phyloP scores from a whole-genome alignment of 2,888 invertebrate species.

The Laspeyria flexula region DNA sequence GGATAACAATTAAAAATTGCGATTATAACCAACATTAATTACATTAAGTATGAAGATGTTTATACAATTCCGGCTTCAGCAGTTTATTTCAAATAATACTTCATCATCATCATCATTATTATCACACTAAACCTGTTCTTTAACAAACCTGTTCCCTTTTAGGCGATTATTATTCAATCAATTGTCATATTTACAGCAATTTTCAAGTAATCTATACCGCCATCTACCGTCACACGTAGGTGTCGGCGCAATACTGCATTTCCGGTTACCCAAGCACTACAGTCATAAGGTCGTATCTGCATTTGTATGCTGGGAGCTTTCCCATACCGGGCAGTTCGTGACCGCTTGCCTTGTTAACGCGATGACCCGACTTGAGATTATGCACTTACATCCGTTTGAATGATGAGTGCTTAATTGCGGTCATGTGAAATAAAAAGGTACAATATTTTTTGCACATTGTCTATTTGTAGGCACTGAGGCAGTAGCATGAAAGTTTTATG shows the following conservation, averaged over 20 bases:
- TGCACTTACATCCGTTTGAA: slow-evolving; percentile 82
- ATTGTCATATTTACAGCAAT: not conserved
- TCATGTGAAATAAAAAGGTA: slow-evolving; percentile 54
- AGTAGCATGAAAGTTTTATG: not conserved
- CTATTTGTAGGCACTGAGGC: slow-evolving; percentile 16
- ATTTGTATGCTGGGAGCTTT: slow-evolving; percentile 83
- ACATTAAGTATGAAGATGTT: too few relatives aligned
- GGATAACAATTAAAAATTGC: too few relatives aligned
- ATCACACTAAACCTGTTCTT: too few relatives aligned
- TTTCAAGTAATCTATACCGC: slow-evolving; percentile 33
- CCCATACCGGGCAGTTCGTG: slow-evolving; percentile 83
- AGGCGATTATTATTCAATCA: not conserved
- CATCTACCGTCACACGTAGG: slow-evolving; percentile 47
- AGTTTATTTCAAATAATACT: too few relatives aligned
- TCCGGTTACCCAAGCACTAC: slow-evolving; percentile 48
- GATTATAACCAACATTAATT: too few relatives aligned
- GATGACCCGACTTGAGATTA: slow-evolving; percentile 81
- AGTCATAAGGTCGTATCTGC: slow-evolving; percentile 71
- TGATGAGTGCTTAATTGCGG: slow-evolving; percentile 83
- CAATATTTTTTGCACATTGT: slow-evolving; percentile 53
- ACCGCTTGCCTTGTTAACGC: slow-evolving; percentile 82
- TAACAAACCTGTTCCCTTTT: too few relatives aligned
- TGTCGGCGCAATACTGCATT: slow-evolving; percentile 53
- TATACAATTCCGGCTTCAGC: too few relatives aligned
- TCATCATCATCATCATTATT: too few relatives aligned